phyloP scores from a whole-genome alignment of 2,797 vertebrate species.

The Notolepis coatsorum region DNA sequence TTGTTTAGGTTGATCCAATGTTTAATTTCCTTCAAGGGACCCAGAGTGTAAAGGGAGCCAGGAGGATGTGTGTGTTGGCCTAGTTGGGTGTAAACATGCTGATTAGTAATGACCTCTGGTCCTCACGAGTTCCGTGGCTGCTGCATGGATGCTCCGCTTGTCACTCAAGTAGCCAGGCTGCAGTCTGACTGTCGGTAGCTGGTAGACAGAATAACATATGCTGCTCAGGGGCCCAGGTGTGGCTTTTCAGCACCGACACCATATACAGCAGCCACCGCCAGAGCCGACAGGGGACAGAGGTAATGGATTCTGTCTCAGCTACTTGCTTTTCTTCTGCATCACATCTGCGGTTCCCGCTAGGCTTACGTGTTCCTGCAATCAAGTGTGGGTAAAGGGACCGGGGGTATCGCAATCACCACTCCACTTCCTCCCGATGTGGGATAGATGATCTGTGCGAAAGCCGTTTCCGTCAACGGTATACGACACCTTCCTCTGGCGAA shows the following conservation, averaged over 20 bases:
- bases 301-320: neutral
- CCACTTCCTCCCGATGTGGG: slow-evolving; percentile 11
- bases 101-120: no score
- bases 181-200: slow-evolving; percentile 1
- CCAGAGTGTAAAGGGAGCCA: no score
- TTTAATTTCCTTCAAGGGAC: no score
- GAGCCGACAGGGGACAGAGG: neutral
- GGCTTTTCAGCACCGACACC: slow-evolving; percentile 8
- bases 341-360: neutral
- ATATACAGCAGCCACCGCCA: slow-evolving; percentile 1
- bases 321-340: neutral
- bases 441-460: slow-evolving; percentile 14
- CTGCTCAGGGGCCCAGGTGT: slow-evolving; percentile 27
- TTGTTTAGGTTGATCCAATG: no score
- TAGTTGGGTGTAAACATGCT: no score
- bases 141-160: no score
- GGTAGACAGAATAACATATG: neutral
- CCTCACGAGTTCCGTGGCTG: no score
- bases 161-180: no score
- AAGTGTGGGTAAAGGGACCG: neutral
- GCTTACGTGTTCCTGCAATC: neutral
- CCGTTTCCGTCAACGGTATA: slow-evolving; percentile 10
- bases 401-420: neutral
- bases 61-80: no score
- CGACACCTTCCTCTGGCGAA: slow-evolving; percentile 3